These are phyloP conservation scores for Eucera pruinosa DNA, from an alignment of 2,888 invertebrate genomes.

Conservation along the genomic window DNA sequence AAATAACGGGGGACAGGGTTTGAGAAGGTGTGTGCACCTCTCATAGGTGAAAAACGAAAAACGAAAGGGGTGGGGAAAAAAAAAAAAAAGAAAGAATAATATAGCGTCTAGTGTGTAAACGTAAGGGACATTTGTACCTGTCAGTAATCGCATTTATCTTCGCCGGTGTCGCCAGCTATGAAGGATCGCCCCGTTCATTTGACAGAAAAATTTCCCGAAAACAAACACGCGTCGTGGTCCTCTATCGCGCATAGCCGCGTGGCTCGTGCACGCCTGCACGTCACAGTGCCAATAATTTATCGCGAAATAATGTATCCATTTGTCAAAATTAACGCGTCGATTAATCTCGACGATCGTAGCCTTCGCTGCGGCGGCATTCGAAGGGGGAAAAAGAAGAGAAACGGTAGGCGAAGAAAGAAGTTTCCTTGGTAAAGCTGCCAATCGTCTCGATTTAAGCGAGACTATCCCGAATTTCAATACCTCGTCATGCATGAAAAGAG, in stretches of 20 bases:
- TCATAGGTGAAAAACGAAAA: constrained; percentile 11
- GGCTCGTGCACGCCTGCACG: constrained; percentile 2
- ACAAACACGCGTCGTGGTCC: constrained; percentile 63
- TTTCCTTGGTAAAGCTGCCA: no score
- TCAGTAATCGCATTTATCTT: constrained; percentile 70
- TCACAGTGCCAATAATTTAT: constrained; percentile 50
- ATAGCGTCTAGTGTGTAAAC: constrained; percentile 53
- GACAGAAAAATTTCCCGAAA: constrained; percentile 65
- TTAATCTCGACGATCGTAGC: constrained; percentile 37
- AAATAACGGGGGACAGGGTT: background rate
- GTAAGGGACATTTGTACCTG: constrained; percentile 68
- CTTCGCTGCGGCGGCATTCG: no score
- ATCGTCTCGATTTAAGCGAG: no score
- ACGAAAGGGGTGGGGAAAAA: no score
- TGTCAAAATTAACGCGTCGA: constrained; percentile 49
- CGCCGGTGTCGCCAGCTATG: constrained; percentile 62
- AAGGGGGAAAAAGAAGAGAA: no score
- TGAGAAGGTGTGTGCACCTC: constrained; percentile 7
- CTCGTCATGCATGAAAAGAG: no score
- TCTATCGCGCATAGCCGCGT: constrained; percentile 13
- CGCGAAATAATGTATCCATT: constrained; percentile 58
- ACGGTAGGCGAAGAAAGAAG: no score
- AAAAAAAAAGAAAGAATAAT: constrained; percentile 24
- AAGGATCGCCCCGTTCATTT: constrained; percentile 60
- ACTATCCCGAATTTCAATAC: no score